Base-by-base conservation (phyloP, 2,888 invertebrate genomes). In the Pinctada fucata region DNA sequence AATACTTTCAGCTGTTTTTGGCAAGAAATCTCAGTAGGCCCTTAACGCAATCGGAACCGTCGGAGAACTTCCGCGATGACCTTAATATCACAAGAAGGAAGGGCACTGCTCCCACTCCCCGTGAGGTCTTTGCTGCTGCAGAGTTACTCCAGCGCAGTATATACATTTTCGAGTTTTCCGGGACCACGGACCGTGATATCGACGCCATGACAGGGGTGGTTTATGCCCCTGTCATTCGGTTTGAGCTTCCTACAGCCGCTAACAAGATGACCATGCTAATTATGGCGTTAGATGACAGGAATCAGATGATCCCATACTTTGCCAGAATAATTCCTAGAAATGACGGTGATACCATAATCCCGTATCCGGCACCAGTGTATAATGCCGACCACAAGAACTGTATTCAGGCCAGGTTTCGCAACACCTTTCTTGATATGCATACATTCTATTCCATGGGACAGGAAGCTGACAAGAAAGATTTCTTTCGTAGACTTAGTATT, bases 101-200 rank as follows among this genome's bases (percentile, higher is more conserved):
- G 8, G 51, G 51, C 65, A 48, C n/a, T 5, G 3, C 49, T 6
- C 74, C 74, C 4, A 16, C 74, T 31, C 74, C 74, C 16, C 58
- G 74, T 3, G 74, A 74, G 66, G 50, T 74, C 8, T 74, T 65
- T 66, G 74, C 74, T 65, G 51, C 74, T 66, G 48, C 74, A 16
- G 74, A 74, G 31, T 13, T 74, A 3, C 49, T 74, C 10, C 66
- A 65, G 3, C 65, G 74, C 48, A 66, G 13, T n/a, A 74, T 74
- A 3, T 66, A 65, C 31, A 49, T 74, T n/a, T 51, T n/a, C 47
- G 49, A 65, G 3, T 63, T 74, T 10, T 3, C 50, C 8, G 50
- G 6, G 50, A n/a, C n/a, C 6, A n/a, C 8, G 6, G 74, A 16
- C 5, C 48, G 31, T 13, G 66, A 13, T 3, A 49, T 65, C 13